These are phyloP conservation scores for Diprion similis DNA, from an alignment of 1,140 invertebrate genomes.

Conservation along the genomic window DNA sequence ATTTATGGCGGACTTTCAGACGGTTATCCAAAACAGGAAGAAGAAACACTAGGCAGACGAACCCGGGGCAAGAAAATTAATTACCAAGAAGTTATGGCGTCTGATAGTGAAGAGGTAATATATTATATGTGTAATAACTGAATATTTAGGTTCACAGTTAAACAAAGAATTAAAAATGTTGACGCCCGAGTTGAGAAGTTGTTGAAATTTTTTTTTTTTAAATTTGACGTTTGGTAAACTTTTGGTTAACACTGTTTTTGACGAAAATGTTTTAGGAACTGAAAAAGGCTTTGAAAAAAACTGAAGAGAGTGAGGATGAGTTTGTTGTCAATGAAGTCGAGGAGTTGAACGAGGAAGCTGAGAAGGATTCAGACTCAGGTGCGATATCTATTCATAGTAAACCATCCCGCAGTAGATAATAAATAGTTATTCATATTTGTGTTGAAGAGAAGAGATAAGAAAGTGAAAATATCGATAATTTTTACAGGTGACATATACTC, in stretches of 20 bases:
- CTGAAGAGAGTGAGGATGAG: slow-evolving; percentile 65
- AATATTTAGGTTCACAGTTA: background rate
- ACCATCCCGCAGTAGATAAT: too few relatives aligned
- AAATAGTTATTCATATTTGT: too few relatives aligned
- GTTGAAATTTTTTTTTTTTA: too few relatives aligned
- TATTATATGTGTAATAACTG: slow-evolving; percentile 15
- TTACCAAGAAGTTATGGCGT: slow-evolving; percentile 72
- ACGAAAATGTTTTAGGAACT: slow-evolving; percentile 47
- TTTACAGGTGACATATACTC: slow-evolving; percentile 54
- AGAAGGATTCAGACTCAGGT: slow-evolving; percentile 59
- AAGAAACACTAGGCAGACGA: slow-evolving; percentile 59
- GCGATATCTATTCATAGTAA: slow-evolving; percentile 27
- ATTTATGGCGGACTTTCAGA: slow-evolving; percentile 66
- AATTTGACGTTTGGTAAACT: slow-evolving; percentile 5
- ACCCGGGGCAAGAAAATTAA: slow-evolving; percentile 76
- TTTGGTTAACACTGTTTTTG: background rate
- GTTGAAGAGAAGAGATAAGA: too few relatives aligned
- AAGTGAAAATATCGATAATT: background rate
- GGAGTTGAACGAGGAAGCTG: slow-evolving; percentile 62
- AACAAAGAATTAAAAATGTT: background rate
- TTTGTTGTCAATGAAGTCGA: slow-evolving; percentile 62
- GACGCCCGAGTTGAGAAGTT: background rate
- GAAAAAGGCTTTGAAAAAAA: slow-evolving; percentile 56
- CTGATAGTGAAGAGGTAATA: slow-evolving; percentile 71
- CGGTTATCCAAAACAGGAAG: slow-evolving; percentile 57